Conservation (phyloP, 2,888 invertebrate genomes). For the Lypha dubia region DNA sequence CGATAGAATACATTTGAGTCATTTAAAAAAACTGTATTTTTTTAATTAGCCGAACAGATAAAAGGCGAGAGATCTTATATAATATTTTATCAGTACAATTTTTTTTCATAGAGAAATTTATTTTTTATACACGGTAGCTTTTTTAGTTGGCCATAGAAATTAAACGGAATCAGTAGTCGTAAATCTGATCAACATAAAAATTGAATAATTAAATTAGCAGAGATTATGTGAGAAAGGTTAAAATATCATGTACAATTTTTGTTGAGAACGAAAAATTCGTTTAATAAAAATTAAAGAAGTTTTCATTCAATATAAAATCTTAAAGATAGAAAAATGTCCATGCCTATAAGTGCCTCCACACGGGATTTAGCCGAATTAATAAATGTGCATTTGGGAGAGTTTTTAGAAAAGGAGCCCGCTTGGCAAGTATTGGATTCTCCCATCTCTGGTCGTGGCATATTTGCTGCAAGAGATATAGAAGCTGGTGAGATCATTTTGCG, state of each 20-base stretch:
- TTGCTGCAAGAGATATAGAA: slow-evolving; percentile 87
- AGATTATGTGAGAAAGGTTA: not conserved
- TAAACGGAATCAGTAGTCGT: slow-evolving; percentile 57
- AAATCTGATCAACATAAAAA: slow-evolving; percentile 13
- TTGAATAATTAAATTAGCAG: not conserved
- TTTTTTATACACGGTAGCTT: slow-evolving; percentile 3
- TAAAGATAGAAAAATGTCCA: not conserved
- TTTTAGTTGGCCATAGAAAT: slow-evolving; percentile 55
- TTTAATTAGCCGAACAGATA: slow-evolving; percentile 37
- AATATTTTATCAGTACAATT: slow-evolving; percentile 23
- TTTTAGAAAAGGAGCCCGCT: slow-evolving; percentile 74
- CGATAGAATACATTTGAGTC: slow-evolving; percentile 29
- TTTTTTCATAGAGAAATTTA: slow-evolving; percentile 1
- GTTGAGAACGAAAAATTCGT: too few relatives aligned
- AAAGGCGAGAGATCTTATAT: slow-evolving; percentile 44
- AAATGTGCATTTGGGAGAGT: slow-evolving; percentile 78
- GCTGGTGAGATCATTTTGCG: slow-evolving; percentile 88
- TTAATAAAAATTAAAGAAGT: too few relatives aligned
- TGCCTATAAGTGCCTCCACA: not conserved
- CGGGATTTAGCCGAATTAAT: slow-evolving; percentile 78
- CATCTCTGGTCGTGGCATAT: slow-evolving; percentile 88
- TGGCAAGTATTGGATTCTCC: slow-evolving; percentile 87
- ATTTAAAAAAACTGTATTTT: slow-evolving; percentile 25
- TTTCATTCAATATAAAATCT: too few relatives aligned
- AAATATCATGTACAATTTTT: too few relatives aligned